phyloP scores from a whole-genome alignment of 2,113 vertebrate species.

The Hyaena hyaena region DNA sequence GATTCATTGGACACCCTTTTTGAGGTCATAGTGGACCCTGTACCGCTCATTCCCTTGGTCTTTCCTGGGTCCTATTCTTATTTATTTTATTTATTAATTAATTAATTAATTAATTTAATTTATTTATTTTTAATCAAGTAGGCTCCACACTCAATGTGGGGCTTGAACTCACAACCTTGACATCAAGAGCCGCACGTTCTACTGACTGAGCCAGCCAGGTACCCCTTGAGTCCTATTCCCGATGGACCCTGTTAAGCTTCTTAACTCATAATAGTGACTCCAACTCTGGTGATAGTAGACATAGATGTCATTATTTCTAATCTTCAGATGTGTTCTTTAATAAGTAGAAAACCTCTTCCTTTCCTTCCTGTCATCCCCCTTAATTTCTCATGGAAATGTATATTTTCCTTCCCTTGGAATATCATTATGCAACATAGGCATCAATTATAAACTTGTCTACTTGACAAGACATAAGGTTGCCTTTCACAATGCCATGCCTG shows the following conservation, averaged over 20 bases:
- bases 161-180: too few relatives aligned
- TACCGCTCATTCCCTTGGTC: neutral
- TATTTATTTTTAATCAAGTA: too few relatives aligned
- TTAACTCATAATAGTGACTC: neutral
- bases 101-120: too few relatives aligned
- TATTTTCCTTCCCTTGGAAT: neutral
- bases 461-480: conserved; percentile 41
- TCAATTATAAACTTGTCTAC: conserved; percentile 9
- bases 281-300: neutral
- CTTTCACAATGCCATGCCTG: conserved; percentile 10
- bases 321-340: neutral
- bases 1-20: neutral
- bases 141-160: too few relatives aligned
- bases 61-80: neutral
- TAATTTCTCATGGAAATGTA: conserved; percentile 36
- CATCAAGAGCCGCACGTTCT: too few relatives aligned
- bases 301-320: conserved; percentile 26
- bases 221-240: neutral
- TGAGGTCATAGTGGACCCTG: neutral
- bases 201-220: too few relatives aligned
- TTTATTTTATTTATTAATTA: too few relatives aligned
- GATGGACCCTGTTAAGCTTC: neutral
- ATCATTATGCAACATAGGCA: neutral
- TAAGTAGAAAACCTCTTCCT: neutral
- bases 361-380: neutral